Evolutionary conservation across 2,797 vertebrate genomes (phyloP), one percentile per base, ranked within the genome.

Genomic region (Varecia variegata): DNA sequence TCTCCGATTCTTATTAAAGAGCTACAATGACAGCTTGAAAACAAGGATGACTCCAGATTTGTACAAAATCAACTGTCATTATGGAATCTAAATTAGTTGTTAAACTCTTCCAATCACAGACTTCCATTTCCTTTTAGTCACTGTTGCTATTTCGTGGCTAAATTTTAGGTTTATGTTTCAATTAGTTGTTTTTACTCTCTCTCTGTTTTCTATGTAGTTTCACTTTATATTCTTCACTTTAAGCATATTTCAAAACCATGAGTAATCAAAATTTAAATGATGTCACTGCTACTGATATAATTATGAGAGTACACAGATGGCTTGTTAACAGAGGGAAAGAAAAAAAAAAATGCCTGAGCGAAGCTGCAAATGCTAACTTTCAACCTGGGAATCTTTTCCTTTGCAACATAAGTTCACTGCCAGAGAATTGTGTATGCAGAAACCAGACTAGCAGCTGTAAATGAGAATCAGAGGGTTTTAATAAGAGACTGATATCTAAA

Each of bases 261-360:
- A 96, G 77, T 88, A 94, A 91, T 96, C 67, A 95, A 93, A 96
- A 73, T 96, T 80, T 96, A 96, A 93, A 95, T 85, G 11, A 85
- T 93, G 74, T 74, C 83, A 84, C 43, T 76, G n/a, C 18, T 68
- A 77, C 43, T 84, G 30, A n/a, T 85, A 60, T 96, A 92, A 93
- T 90, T 95, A 96, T 89, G 70, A 97, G 60, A 82, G 47, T 60
- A 93, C 79, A 90, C 86, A 89, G 89, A 93, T 88, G 89, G 80
- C 70, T 94, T 93, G 65, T 83, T 97, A 96, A 73, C 32, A 65
- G 50, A 83, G 23, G 30, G 35, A 89, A 32, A 60, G 21, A 38
- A 17, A 40, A 54, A 43, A 43, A 82, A 89, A 70, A 32, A 58
- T 35, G 43, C 7, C 15, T 60, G 18, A 94, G 56, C 15, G 6